Evolutionary conservation across 1,140 invertebrate species (phyloP), one percentile per base, ranked within the genome.

Genomic region (Drosophila sulfurigaster): DNA sequence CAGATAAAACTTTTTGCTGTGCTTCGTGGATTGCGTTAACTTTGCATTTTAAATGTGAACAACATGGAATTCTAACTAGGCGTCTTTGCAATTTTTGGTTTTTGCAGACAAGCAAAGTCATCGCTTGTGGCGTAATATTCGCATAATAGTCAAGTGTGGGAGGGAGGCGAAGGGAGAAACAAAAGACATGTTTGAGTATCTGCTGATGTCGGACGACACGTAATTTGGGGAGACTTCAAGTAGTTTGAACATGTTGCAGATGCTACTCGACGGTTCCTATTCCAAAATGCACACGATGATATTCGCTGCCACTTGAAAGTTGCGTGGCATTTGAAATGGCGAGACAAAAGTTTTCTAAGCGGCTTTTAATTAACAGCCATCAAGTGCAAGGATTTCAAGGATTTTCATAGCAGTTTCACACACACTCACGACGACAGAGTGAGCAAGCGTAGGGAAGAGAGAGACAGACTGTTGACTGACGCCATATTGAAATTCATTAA

Each of bases 401-500:
- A 88, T 81, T 79, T 69, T 69, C 59, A 71, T 65, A 56, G 69
- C 28, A 71, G 48, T 41, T 46, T n/a, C 67, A 75, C 41, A 43
- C 65, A 57, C 64, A 20, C 51, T 62, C 58, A 8, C 49, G 43
- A 2, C 60, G 41, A 54, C 15, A 60, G 41, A 45, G 43, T 13
- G 28, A 30, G 11, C n/a, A 52, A 25, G 6, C 32, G 30, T 20
- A 13, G 48, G 28, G 8, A 28, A 41, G 11, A 63, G 10, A 48
- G 15, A 69, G 38, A 69, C 10, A 76, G 25, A 54, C 48, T 3
- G 60, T 54, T 74, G 68, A 68, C 62, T 75, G 78, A 76, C 85
- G 85, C 85, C 85, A 89, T 89, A 85, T 89, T 89, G 85, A 85
- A 85, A 89, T 89, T 89, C 86, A 89, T 89, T 89, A 89, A 89